Evolutionary conservation across 92 coral and sea anemone genomes (phyloP), one percentile per base, ranked within the genome.

Genomic region (Scolanthus callimorphus): DNA sequence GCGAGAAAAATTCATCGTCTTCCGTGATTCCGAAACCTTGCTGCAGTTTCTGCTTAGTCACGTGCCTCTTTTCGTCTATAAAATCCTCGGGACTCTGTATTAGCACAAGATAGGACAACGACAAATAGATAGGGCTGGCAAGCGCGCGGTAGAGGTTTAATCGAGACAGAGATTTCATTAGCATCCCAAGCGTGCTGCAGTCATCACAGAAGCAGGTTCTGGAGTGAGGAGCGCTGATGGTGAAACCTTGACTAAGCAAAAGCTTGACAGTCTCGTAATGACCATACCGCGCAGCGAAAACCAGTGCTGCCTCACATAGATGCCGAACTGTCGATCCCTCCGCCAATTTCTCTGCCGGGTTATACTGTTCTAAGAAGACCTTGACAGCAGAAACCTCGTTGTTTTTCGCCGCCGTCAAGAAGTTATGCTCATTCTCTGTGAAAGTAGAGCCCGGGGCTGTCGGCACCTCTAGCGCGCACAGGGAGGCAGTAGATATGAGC

Each of bases 61-160:
- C n/a, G n/a, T n/a, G n/a, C n/a, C n/a, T n/a, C n/a, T n/a, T n/a
- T n/a, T n/a, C n/a, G n/a, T n/a, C n/a, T n/a, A n/a, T n/a, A n/a
- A n/a, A n/a, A n/a, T n/a, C n/a, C n/a, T n/a, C n/a, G n/a, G n/a
- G n/a, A 27, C n/a, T n/a, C n/a, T n/a, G n/a, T n/a, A n/a, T n/a
- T n/a, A n/a, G n/a, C n/a, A n/a, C n/a, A 12, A 89, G 80, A 27
- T 67, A 89, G 45, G 80, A 71, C 29, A 75, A 63, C 13, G 91
- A 89, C 49, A 89, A 53, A 45, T 89, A 89, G 52, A 57, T 76
- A 1, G 97, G 97, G 49, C 85, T 80, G 15, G 97, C 76, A 62
- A 85, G 58, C 10, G 89, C 97, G 29, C 80, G 61, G 73, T 75
- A 89, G 20, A 71, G 71, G 28, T 89, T 85, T 25, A 89, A 38